Base-by-base conservation (phyloP, 92 coral and sea anemone genomes). In the Nematostella vectensis region DNA sequence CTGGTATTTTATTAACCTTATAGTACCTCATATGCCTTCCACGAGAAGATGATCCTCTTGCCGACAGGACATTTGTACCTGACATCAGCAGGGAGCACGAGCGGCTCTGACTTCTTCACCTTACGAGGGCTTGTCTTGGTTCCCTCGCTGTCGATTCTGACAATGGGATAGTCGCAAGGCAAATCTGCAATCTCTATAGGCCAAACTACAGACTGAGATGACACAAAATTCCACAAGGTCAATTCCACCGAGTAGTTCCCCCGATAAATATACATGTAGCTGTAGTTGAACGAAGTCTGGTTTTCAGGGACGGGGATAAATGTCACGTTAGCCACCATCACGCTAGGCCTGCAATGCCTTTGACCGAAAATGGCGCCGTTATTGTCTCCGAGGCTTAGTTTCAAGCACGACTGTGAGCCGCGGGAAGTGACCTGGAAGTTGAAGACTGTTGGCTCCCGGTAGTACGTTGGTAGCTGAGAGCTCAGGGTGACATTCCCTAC, bases 61-160 rank as follows among this genome's bases (percentile, higher is more conserved):
- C 88, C 97, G 33, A 89, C 97, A 8, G 80, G 89, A 31, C 97
- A 89, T 17, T 54, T 74, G 52, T 57, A 76, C 55, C 29, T 43
- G 22, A 78, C 81, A n/a, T 75, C 66, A 28, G 63, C 38, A 25
- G 69, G 57, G 1, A 89, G 55, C 0, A 74, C 62, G 43, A 85
- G 43, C 23, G 51, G 61, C 13, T 74, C 67, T 4, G 95, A 80
- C 48, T 62, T 81, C 43, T 60, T 64, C 16, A 89, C 78, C 54
- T 56, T 74, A n/a, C 51, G 37, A 0, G 95, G 95, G 8, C 67
- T 71, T 8, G 47, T 67, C 18, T 58, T 51, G 4, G 74, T 68
- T 4, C 86, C 88, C 17, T 76, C 78, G 30, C 81, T 76, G 29
- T 57, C 58, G 47, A 89, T 85, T 38, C 56, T 59, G 18, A 85